Conservation (phyloP, 2,797 vertebrate species). For the Cryptoprocta ferox region DNA sequence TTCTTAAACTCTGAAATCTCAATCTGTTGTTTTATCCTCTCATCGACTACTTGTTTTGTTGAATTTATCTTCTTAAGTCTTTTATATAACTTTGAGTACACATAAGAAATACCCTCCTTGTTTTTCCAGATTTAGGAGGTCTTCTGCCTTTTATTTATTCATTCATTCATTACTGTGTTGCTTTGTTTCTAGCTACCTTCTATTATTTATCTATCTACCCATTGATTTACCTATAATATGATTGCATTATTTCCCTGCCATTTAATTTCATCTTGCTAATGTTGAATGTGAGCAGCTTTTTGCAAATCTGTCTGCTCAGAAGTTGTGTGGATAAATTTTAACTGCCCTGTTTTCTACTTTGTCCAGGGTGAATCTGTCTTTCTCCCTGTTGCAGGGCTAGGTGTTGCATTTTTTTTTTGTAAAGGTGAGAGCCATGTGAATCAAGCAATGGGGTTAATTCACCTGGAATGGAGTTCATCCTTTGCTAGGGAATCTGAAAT, state of each 20-base stretch:
- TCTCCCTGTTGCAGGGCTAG: neutral
- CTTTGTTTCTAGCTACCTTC: slow-evolving; percentile 13
- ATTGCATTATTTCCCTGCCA: neutral
- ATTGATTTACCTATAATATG: neutral
- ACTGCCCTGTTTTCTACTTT: slow-evolving; percentile 2
- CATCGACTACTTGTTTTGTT: neutral
- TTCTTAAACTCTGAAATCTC: neutral
- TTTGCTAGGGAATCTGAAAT: slow-evolving; percentile 30
- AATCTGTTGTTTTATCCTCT: neutral
- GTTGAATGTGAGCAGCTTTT: slow-evolving; percentile 39
- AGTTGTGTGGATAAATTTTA: slow-evolving; percentile 35
- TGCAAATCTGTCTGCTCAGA: slow-evolving; percentile 6
- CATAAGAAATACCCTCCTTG: neutral
- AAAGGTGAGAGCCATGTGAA: neutral
- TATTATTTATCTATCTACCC: neutral
- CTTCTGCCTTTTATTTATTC: neutral
- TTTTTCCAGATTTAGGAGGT: neutral
- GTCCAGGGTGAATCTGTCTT: neutral
- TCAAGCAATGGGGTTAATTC: neutral
- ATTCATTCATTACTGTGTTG: neutral
- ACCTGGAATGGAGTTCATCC: neutral
- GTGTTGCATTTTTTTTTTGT: neutral
- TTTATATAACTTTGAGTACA: slow-evolving; percentile 34
- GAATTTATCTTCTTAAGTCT: neutral
- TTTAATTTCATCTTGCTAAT: slow-evolving; percentile 25